Conservation (phyloP, 2,888 invertebrate species). For the Blera fallax region DNA sequence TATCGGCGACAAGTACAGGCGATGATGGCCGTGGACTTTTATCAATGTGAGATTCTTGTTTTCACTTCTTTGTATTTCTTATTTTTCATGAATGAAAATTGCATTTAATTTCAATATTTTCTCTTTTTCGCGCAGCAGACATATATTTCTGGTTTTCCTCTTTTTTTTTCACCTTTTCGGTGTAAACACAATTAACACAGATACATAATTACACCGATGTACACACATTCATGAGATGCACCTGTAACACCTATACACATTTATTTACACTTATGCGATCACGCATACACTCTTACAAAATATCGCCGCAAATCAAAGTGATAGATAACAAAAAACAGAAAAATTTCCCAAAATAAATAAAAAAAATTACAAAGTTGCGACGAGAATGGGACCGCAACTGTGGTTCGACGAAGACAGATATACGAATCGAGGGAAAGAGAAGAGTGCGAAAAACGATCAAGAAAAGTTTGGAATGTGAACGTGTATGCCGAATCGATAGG, state of each 20-base stretch:
- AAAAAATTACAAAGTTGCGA: conserved; percentile 28
- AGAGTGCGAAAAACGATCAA: conserved; percentile 52
- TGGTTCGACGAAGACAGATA: neutral
- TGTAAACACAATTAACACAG: conserved; percentile 69
- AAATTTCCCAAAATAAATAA: conserved; percentile 60
- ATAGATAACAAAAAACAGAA: conserved; percentile 30
- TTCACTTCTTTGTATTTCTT: conserved; percentile 63
- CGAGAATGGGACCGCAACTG: conserved; percentile 45
- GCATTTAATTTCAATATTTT: conserved; percentile 64
- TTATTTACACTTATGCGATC: conserved; percentile 19
- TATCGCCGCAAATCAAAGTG: conserved; percentile 47
- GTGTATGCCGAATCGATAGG: conserved; percentile 30
- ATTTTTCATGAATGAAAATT: conserved; percentile 70
- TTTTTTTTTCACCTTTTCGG: conserved; percentile 20
- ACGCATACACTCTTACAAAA: conserved; percentile 2
- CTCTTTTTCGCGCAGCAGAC: conserved; percentile 56
- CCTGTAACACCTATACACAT: conserved; percentile 52
- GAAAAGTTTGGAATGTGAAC: conserved; percentile 68
- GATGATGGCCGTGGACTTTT: conserved; percentile 30
- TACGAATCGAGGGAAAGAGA: conserved; percentile 30
- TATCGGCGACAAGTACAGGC: neutral
- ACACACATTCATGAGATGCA: conserved; percentile 49
- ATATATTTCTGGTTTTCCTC: conserved; percentile 45
- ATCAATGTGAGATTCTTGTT: conserved; percentile 45
- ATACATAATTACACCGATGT: conserved; percentile 51